Evolutionary conservation across 2,797 vertebrate species (phyloP), one percentile per base, ranked within the genome.

Genomic region (Manis javanica): DNA sequence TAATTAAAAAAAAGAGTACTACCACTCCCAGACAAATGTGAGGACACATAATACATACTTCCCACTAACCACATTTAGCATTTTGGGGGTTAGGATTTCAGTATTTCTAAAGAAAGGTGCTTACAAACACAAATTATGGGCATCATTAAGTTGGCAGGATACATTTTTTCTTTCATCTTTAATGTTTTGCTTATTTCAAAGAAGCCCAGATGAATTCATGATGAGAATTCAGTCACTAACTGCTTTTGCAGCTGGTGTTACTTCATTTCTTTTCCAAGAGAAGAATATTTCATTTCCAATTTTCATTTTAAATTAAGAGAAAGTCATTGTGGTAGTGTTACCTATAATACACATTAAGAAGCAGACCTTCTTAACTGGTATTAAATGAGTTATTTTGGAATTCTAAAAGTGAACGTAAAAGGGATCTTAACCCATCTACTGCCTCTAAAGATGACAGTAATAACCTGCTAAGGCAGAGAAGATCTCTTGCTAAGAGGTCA

Each of bases 301-400:
- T 86, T 59, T 94, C 21, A 42, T 63, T 89, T 86, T 68, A 91
- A 87, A 75, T 78, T 90, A 84, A 94, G 39, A 85, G 49, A 90
- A 92, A 26, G 21, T 91, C 26, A 72, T 31, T 90, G 24, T 68
- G n/a, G 34, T 91, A 77, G 57, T 46, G 2, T 31, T 84, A 46
- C 37, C n/a, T 92, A 3, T 37, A 92, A 72, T 34, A 49, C 21
- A 87, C 5, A 49, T 64, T 34, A 68, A 69, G 61, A 94, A 93
- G 63, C 14, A 64, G n/a, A 16, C 12, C 2, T 69, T 21, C 29
- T 93, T 77, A 69, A 53, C 53, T 75, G 29, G 37, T n/a, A 51
- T 79, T 79, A 96, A 82, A 59, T 68, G 64, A 93, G 3, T 87
- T 83, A 64, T 75, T 81, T 75, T 94, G 51, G 5, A 90, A 46